These are phyloP conservation scores for Vombatus ursinus DNA, from an alignment of 2,113 vertebrate species.

Conservation along the genomic window DNA sequence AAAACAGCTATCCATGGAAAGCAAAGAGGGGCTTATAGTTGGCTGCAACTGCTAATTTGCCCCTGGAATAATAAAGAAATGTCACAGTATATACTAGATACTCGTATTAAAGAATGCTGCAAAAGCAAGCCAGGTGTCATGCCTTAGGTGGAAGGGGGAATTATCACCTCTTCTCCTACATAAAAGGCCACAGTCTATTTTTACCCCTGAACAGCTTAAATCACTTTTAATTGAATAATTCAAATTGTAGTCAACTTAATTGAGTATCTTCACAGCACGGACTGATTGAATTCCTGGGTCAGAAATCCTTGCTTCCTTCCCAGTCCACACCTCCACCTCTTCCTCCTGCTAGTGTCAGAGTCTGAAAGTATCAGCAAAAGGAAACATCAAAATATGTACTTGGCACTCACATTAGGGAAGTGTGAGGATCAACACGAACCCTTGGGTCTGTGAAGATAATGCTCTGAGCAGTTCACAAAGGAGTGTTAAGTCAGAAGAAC, in stretches of 20 bases:
- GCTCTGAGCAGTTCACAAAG: neutral
- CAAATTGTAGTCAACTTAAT: neutral
- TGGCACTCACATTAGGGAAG: neutral
- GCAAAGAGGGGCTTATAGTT: neutral
- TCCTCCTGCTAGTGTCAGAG: neutral
- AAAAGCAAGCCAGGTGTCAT: neutral
- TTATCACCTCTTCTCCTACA: neutral
- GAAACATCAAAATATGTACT: neutral
- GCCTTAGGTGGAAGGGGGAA: neutral
- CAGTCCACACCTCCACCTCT: neutral
- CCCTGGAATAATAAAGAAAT: neutral
- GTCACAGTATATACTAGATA: neutral
- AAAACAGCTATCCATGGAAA: neutral
- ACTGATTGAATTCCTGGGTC: neutral
- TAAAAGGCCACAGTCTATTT: neutral
- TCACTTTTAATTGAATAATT: neutral
- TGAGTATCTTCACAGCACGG: neutral
- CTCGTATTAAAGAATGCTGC: neutral
- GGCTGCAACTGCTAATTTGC: neutral
- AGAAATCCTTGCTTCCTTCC: neutral
- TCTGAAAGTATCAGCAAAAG: neutral
- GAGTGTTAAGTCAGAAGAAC: neutral
- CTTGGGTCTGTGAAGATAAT: neutral
- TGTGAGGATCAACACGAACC: neutral
- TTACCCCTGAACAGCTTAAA: neutral